phyloP scores from a whole-genome alignment of 2,797 vertebrate species.

The Cyclura pinguis region DNA sequence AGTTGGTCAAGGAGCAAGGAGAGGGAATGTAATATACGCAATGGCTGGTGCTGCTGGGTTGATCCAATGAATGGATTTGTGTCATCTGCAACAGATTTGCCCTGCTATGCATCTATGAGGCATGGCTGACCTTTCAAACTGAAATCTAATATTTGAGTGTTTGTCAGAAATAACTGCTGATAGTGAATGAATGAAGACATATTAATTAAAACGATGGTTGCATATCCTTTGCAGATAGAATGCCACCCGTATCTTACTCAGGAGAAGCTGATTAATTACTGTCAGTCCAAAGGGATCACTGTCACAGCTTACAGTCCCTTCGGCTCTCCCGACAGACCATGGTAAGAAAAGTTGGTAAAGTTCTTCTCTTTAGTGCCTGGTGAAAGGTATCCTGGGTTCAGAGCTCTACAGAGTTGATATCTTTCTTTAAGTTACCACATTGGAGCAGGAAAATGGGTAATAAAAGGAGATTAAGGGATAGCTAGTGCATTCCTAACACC shows the following conservation, averaged over 20 bases:
- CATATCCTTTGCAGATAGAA: conserved; percentile 82
- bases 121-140: too few species aligned
- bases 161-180: background rate
- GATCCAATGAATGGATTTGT: too few species aligned
- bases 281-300: conserved; percentile 87
- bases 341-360: conserved; percentile 74
- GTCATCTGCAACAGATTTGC: too few species aligned
- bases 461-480: background rate
- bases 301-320: conserved; percentile 92
- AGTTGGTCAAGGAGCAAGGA: too few species aligned
- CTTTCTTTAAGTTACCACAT: background rate
- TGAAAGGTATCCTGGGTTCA: background rate
- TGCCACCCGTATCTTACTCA: conserved; percentile 91
- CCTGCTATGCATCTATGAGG: too few species aligned
- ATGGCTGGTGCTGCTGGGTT: too few species aligned
- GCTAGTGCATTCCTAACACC: background rate
- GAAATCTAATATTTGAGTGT: background rate
- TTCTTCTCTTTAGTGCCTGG: background rate
- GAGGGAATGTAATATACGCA: too few species aligned
- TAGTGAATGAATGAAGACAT: background rate
- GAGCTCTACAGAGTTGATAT: accelerated
- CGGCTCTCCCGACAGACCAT: conserved; percentile 90
- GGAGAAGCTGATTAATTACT: conserved; percentile 90
- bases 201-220: background rate
- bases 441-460: background rate